Conservation (phyloP, 1,140 invertebrate genomes). For the Neocloeon triangulifer region DNA sequence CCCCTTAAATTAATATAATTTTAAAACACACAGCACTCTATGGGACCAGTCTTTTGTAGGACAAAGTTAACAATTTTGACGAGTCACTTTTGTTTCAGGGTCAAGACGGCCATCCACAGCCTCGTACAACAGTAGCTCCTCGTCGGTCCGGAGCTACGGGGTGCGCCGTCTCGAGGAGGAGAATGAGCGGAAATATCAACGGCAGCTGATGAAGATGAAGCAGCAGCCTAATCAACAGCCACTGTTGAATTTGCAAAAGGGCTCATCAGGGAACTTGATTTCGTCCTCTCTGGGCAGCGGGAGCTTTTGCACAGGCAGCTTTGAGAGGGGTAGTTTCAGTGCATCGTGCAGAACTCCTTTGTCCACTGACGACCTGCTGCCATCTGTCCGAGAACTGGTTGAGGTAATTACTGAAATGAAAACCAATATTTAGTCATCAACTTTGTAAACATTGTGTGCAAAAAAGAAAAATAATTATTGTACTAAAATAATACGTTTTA, state of each 20-base stretch:
- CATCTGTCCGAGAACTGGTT: constrained; percentile 15
- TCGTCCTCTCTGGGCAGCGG: constrained; percentile 14
- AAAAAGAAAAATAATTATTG: no score
- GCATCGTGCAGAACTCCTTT: constrained; percentile 30
- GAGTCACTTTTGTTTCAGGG: constrained; percentile 24
- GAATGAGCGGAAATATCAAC: constrained; percentile 47
- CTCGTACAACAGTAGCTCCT: constrained; percentile 53
- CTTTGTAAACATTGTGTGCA: no score
- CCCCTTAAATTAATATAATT: no score
- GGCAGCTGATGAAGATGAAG: constrained; percentile 24
- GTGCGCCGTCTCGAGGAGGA: constrained; percentile 49
- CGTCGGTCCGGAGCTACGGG: constrained; percentile 54
- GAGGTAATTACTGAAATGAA: no score
- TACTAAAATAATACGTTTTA: no score
- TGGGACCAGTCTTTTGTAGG: neutral
- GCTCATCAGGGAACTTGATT: constrained; percentile 31
- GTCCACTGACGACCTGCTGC: constrained; percentile 52
- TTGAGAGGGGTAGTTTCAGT: constrained; percentile 16
- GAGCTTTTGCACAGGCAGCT: constrained; percentile 14
- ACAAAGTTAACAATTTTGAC: constrained; percentile 2
- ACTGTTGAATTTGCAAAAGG: constrained; percentile 32
- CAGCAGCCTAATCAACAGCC: neutral
- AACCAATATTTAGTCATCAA: no score
- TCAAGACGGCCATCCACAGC: constrained; percentile 59
- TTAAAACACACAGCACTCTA: neutral